These are phyloP conservation scores for Labeo rohita DNA, from an alignment of 2,113 vertebrate genomes.

Conservation along the genomic window DNA sequence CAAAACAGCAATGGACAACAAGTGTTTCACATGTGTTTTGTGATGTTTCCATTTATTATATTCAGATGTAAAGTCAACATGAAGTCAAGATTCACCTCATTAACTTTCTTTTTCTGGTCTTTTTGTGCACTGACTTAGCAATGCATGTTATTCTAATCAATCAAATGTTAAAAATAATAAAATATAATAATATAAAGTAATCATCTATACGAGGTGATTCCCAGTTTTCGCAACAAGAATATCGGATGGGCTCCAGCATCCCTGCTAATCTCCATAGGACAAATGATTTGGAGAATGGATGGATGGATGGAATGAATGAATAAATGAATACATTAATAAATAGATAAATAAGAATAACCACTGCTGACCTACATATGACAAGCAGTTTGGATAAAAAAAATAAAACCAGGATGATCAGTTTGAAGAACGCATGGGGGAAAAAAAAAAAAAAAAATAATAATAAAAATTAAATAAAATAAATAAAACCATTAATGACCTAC, in stretches of 20 bases:
- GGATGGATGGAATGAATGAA: too few species aligned
- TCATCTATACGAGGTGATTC: background rate
- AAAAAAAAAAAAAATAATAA: too few species aligned
- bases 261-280: background rate
- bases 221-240: too few species aligned
- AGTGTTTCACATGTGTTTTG: background rate
- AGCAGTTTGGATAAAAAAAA: too few species aligned
- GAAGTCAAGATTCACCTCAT: background rate
- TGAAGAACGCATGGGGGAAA: too few species aligned
- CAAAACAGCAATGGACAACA: background rate
- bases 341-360: too few species aligned
- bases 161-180: background rate
- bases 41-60: background rate
- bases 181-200: background rate
- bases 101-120: background rate
- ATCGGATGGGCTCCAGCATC: background rate
- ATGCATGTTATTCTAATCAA: background rate
- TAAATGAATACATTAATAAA: too few species aligned
- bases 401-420: too few species aligned
- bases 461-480: too few species aligned
- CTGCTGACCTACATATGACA: too few species aligned
- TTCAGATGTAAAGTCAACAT: background rate
- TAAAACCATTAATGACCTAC: too few species aligned
- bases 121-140: background rate
- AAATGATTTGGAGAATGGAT: too few species aligned